These are phyloP conservation scores for Pagrus major DNA, from an alignment of 2,113 vertebrate genomes.

Conservation along the genomic window DNA sequence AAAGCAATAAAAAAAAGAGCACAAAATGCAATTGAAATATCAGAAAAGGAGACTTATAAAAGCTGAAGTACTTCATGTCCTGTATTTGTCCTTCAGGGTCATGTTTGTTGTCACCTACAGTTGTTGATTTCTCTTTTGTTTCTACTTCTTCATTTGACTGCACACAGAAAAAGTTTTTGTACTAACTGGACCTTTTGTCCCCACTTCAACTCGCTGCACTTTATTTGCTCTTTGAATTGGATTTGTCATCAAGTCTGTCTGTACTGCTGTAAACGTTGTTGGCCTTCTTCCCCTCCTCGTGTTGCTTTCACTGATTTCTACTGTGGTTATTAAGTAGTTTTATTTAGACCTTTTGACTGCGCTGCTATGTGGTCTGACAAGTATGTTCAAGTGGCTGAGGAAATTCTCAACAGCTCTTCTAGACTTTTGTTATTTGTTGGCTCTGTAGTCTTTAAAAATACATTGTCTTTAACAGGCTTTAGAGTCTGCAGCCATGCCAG, in stretches of 20 bases:
- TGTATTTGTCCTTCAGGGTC: not conserved
- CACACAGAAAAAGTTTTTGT: not conserved
- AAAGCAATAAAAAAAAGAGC: no score
- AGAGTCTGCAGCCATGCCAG: no score
- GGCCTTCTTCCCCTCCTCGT: not conserved
- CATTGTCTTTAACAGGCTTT: no score
- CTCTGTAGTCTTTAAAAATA: no score
- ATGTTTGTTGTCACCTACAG: not conserved
- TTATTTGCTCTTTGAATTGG: not conserved
- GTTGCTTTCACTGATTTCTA: not conserved
- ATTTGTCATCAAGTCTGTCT: constrained; percentile 2
- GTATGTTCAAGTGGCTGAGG: not conserved
- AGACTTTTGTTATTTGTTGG: no score
- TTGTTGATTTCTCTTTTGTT: no score
- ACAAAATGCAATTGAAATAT: not conserved
- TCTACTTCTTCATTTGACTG: not conserved
- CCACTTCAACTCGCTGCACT: not conserved
- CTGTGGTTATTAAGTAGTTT: not conserved
- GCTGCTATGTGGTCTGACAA: not conserved
- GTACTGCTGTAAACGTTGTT: not conserved
- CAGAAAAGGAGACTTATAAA: not conserved
- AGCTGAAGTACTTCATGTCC: not conserved
- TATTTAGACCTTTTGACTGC: not conserved
- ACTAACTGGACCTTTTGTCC: not conserved
- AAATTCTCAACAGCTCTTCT: no score